Evolutionary conservation across 2,888 invertebrate genomes (phyloP).

Genomic region (Gymnoscelis rufifasciata): DNA sequence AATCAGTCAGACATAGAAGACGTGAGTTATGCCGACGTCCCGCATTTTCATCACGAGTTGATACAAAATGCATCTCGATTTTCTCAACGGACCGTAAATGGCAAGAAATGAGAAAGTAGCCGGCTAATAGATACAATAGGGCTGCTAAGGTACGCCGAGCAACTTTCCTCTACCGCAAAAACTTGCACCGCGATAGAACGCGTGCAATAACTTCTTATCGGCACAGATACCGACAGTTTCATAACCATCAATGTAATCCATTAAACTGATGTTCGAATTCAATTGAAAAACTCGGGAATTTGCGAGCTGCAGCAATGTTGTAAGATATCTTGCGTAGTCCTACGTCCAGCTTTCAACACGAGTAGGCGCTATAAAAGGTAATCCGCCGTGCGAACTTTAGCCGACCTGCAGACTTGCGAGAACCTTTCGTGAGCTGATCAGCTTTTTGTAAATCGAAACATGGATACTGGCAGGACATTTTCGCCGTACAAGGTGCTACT

Average conservation of each 20-base stretch:
- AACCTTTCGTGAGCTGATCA: slow-evolving; percentile 65
- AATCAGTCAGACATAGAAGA: slow-evolving; percentile 33
- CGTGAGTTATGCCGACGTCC: slow-evolving; percentile 46
- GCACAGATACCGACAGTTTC: slow-evolving; percentile 54
- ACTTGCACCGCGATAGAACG: slow-evolving; percentile 57
- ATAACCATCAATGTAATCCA: slow-evolving; percentile 58
- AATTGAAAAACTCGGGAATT: slow-evolving; percentile 45
- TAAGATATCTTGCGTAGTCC: slow-evolving; percentile 34
- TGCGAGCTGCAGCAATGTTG: slow-evolving; percentile 36
- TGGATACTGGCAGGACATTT: slow-evolving; percentile 62
- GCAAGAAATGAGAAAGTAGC: slow-evolving; percentile 75
- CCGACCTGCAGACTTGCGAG: slow-evolving; percentile 54
- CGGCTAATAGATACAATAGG: slow-evolving; percentile 77
- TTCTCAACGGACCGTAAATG: slow-evolving; percentile 72
- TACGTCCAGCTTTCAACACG: slow-evolving; percentile 56
- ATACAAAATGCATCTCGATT: slow-evolving; percentile 66
- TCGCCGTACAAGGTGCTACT: slow-evolving; percentile 54
- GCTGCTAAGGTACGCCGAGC: slow-evolving; percentile 62
- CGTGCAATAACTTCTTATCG: slow-evolving; percentile 43
- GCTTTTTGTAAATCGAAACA: slow-evolving; percentile 59
- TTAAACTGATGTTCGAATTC: slow-evolving; percentile 51
- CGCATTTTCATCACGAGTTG: slow-evolving; percentile 50
- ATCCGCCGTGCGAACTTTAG: slow-evolving; percentile 59
- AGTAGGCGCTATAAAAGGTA: slow-evolving; percentile 54
- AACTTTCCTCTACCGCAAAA: slow-evolving; percentile 70